Evolutionary conservation across 2,888 invertebrate species (phyloP), one percentile per base, ranked within the genome.

Genomic region (Patella ulyssiponensis): DNA sequence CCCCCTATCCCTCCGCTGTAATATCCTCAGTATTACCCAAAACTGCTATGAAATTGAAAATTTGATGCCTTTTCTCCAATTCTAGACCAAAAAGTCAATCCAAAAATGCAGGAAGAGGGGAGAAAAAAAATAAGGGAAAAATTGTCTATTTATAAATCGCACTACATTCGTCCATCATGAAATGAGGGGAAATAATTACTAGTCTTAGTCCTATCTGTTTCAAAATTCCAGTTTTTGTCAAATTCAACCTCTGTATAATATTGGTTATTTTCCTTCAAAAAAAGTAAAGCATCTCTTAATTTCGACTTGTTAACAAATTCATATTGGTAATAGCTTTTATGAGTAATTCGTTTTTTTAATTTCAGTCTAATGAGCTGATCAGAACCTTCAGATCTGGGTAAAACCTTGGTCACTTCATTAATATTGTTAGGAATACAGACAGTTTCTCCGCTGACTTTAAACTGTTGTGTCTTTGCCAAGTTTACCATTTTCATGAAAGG

Each of bases 401-500:
- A 56, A 56, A 56, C 56, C 15, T 56, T 56, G 7, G 56, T 56
- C n/a, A 56, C 56, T 56, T 56, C 56, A 56, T 56, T 56, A 17
- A 56, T 56, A 56, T 56, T 56, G 56, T 56, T 56, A 56, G 56
- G 56, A 56, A 56, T n/a, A 56, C 56, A 56, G 4, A n/a, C n/a
- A 56, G 17, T 17, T 56, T 15, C 17, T 15, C 56, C 56, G 4
- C 4, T 5, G 1, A 56, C 56, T 56, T 56, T 56, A 15, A 17
- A 56, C 1, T 56, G 17, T 56, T 56, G 56, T n/a, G 15, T 15
- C 17, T 15, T 15, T 17, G 56, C n/a, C 4, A n/a, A 15, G 4
- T 56, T 56, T 5, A 56, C 51, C 23, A 71, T 11, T 27, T 71
- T 71, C 23, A 71, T 71, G 33, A 71, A 71, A 14, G 44, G 33